Conservation (phyloP, 1,140 invertebrate genomes). For the Drosophila dunni region DNA sequence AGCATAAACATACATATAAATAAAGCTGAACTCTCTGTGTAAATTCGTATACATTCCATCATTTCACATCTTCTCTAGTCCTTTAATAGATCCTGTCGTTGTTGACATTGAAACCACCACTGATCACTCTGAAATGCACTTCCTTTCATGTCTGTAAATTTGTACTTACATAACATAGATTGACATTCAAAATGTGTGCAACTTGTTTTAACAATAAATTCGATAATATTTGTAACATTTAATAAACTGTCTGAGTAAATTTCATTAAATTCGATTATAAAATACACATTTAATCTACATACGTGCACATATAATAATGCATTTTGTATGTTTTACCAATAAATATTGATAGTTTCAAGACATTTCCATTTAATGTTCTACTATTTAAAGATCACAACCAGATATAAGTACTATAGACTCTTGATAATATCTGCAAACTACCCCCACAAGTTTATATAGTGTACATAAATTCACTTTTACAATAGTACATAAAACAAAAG, state of each 20-base stretch:
- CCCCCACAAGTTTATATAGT: conserved; percentile 8
- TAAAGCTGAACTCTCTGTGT: conserved; percentile 45
- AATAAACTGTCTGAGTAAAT: conserved; percentile 37
- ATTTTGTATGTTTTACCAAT: background rate
- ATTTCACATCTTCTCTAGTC: conserved; percentile 42
- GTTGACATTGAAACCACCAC: conserved; percentile 51
- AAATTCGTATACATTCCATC: conserved; percentile 68
- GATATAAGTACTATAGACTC: conserved; percentile 27
- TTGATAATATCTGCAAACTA: conserved; percentile 19
- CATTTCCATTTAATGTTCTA: conserved; percentile 7
- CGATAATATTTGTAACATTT: conserved; percentile 48
- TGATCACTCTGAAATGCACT: background rate
- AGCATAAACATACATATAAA: conserved; percentile 50
- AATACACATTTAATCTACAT: conserved; percentile 24
- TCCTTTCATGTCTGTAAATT: conserved; percentile 9
- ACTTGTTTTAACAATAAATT: conserved; percentile 59
- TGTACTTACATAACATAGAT: conserved; percentile 5
- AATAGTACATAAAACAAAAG: background rate
- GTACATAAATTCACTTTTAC: background rate
- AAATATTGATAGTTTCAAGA: conserved; percentile 2
- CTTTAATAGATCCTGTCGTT: conserved; percentile 18
- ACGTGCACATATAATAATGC: background rate
- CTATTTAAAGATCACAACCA: conserved; percentile 50
- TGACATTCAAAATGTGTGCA: conserved; percentile 37
- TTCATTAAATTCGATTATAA: conserved; percentile 28